Evolutionary conservation across 1,140 invertebrate genomes (phyloP), one percentile per base, ranked within the genome.

Genomic region (Chelonus insularis): DNA sequence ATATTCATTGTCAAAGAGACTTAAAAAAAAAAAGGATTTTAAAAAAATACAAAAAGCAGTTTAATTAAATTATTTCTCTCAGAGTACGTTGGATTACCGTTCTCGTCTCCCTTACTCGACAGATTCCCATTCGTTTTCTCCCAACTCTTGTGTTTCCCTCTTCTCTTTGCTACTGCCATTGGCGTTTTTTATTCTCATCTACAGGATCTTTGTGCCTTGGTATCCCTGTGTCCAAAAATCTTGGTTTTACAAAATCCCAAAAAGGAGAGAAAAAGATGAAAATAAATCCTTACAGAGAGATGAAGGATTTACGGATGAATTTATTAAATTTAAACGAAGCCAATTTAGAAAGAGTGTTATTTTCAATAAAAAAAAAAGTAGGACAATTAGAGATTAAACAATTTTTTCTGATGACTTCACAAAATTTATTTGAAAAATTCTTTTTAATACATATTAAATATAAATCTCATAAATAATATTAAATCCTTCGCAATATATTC

Each of bases 21-120:
- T 39, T 11, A 43, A 14, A 43, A 34, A 51, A 3, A 51, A 16
- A n/a, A 23, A 23, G 9, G 21, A 48, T 4, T 2, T 1, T 8
- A 23, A 11, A 45, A 16, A 45, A 14, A 45, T 6, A 18, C 6
- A 45, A 9, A 1, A 9, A 25, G 47, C n/a, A 20, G 23, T 50
- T 50, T 50, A 50, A 50, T 50, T 50, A 50, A 50, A 50, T 50
- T 50, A 50, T 45, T 50, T 25, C 47, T 29, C 47, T 5, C 20
- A 6, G 23, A 50, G 23, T 50, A 20, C 47, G 47, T 50, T 50
- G 47, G 23, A 50, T 50, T 50, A 45, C 43, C 18, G 12, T 9
- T 9, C 11, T 45, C 14, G 9, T 45, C 36, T 39, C 36, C 12
- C 9, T 14, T 14, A 29, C 36, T 39, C 36, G 36, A 39, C 36